phyloP scores from a whole-genome alignment of 64 coral and sea anemone genomes.

The Platygyra sinensis region DNA sequence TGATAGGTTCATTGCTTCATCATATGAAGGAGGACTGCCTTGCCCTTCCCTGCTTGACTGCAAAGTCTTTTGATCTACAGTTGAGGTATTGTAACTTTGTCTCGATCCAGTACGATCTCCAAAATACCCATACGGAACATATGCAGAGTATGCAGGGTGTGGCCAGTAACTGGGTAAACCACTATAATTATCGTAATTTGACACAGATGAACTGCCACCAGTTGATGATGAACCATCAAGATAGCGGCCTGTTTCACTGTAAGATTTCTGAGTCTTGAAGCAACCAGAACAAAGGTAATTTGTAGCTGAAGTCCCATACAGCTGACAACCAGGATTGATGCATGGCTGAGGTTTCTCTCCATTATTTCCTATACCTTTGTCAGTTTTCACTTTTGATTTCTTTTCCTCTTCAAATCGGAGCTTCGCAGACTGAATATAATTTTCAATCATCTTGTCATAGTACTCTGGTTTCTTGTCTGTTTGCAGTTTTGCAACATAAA shows the following conservation, averaged over 20 bases:
- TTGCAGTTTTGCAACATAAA: constrained; percentile 74
- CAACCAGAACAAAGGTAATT: constrained; percentile 94
- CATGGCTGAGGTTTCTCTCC: constrained; percentile 66
- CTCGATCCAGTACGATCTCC: background rate
- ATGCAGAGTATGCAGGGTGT: constrained; percentile 25
- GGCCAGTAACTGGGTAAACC: constrained; percentile 18
- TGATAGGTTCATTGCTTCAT: background rate
- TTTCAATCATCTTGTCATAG: constrained; percentile 85
- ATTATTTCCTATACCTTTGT: background rate
- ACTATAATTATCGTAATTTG: background rate
- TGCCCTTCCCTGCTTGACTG: background rate
- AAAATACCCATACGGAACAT: constrained; percentile 40
- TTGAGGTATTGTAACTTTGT: background rate
- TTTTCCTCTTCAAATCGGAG: constrained; percentile 88
- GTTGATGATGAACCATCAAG: background rate
- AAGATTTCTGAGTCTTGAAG: constrained; percentile 81
- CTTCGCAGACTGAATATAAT: constrained; percentile 84
- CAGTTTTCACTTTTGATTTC: constrained; percentile 36
- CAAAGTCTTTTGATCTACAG: background rate
- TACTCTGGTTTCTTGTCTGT: constrained; percentile 87
- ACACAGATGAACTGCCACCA: background rate
- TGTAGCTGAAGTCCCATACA: constrained; percentile 83
- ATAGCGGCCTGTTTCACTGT: constrained; percentile 51
- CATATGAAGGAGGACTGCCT: background rate
- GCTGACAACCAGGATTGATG: constrained; percentile 68